Base-by-base conservation (phyloP, 2,113 vertebrate species). In the Astur gentilis region DNA sequence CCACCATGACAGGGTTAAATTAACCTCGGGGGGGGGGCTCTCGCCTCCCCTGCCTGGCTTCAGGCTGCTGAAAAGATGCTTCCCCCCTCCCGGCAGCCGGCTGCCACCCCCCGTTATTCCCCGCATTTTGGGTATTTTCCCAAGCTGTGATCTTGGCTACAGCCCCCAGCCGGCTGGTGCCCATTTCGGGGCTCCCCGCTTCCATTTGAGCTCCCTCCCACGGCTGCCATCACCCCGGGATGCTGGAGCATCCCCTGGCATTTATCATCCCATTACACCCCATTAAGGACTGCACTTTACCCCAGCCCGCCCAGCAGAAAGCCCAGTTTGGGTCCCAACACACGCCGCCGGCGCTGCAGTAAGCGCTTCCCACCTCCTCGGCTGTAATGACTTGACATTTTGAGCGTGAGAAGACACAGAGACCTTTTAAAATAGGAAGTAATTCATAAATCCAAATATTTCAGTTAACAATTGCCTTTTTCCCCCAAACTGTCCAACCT, bases 381-480 rank as follows among this genome's bases (percentile, higher is more conserved):
- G 20, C 27, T 3, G 50, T 40, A 71, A 78, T 19, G 77, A 65
- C 9, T 52, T 15, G 34, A 55, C 78, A 72, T 45, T 94, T 83
- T 6, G 21, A 94, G 47, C 69, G 0, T 2, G 2, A 85, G 70
- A 60, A 94, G 49, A 73, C 34, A 16, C 86, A 5, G 58, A 90
- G 52, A 32, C 72, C 57, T 93, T 91, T 93, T 60, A 21, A 55
- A 95, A 50, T 14, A 36, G 77, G 90, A 93, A 93, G 71, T 13
- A 44, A 93, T 89, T 93, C 94, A 85, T 93, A 96, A 96, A 94
- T 72, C 85, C 89, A 75, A 94, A 93, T 70, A 95, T 94, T 95
- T 85, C 87, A 49, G 45, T 8, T 38, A 38, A 49, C 93, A 95
- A 95, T 95, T 87, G 90, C 93, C 91, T 95, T 83, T 84, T 60